phyloP scores from a whole-genome alignment of 2,888 invertebrate species.

The Orthonychiurus folsomi region DNA sequence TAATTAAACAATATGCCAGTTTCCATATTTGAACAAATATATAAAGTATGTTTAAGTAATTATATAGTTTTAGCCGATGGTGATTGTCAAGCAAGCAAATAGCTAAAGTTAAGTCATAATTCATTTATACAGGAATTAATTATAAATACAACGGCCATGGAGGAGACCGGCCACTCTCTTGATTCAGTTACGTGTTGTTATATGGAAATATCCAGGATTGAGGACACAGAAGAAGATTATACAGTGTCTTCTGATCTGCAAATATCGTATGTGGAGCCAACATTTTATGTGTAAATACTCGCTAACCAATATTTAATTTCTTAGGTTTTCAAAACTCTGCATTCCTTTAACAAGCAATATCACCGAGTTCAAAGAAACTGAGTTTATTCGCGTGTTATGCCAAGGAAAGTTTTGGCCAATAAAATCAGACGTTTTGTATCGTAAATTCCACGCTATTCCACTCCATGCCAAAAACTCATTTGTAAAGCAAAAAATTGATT shows the following conservation, averaged over 20 bases:
- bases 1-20: no score
- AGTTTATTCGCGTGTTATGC: conserved; percentile 29
- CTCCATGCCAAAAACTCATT: neutral
- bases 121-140: neutral
- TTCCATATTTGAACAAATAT: no score
- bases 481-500: neutral
- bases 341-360: neutral
- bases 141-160: neutral
- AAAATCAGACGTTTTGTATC: conserved; percentile 25
- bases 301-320: neutral
- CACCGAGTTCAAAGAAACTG: conserved; percentile 8
- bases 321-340: neutral
- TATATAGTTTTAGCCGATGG: no score
- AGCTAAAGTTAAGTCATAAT: no score
- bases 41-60: no score
- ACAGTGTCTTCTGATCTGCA: conserved; percentile 2
- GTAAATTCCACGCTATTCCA: conserved; percentile 5
- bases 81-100: no score
- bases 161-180: neutral
- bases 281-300: neutral
- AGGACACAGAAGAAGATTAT: conserved; percentile 22
- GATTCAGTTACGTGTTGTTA: conserved; percentile 28
- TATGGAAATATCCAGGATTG: conserved; percentile 21
- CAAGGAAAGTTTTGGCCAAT: conserved; percentile 28
- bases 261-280: conserved; percentile 1